Evolutionary conservation across 2,888 invertebrate species (phyloP), one percentile per base, ranked within the genome.

Genomic region (Octonoba sinensis): DNA sequence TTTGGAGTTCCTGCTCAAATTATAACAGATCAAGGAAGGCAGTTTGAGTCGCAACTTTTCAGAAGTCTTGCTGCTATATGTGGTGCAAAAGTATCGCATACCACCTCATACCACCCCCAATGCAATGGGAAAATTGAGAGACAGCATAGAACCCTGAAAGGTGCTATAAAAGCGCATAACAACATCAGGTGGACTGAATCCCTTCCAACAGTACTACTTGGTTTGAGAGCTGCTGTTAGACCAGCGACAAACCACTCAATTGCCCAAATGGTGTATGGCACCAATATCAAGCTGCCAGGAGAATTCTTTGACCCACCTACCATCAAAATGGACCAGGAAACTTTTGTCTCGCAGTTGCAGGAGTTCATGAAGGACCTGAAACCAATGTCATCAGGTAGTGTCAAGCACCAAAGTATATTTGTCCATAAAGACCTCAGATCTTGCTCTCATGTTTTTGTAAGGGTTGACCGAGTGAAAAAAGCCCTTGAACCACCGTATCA

Each of bases 221-320:
- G 57, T 46, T 8, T 70, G 18, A 57, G 69, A 70, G 20, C 57
- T 22, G 24, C 71, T 18, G 15, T 71, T 12, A 20, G 24, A 49
- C 12, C 18, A 20, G 69, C 54, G 3, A 46, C 56, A 1, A 20
- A 69, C 44, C 18, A 22, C 6, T 60, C 71, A 24, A 60, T 71
- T 18, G 71, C 71, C 44, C 64, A 64, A 73, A 62, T 64, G 72
- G 44, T 73, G n/a, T 73, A 73, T 73, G 62, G 36, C 0, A 22
- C 59, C 4, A 59, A 27, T 12, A 47, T 71, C 18, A 47, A 24
- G n/a, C 15, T 59, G 11, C 71, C 71, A 47, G 49, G 16, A 12
- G 49, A 71, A 49, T 60, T 47, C n/a, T n/a, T n/a, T n/a, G n/a
- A n/a, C n/a, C n/a, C n/a, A n/a, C n/a, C n/a, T n/a, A n/a, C n/a